Percentiles rank a stretch among this genome's conserved stretches.
Conservation (phyloP, 2,888 invertebrate species). For the Macaria liturata region DNA sequence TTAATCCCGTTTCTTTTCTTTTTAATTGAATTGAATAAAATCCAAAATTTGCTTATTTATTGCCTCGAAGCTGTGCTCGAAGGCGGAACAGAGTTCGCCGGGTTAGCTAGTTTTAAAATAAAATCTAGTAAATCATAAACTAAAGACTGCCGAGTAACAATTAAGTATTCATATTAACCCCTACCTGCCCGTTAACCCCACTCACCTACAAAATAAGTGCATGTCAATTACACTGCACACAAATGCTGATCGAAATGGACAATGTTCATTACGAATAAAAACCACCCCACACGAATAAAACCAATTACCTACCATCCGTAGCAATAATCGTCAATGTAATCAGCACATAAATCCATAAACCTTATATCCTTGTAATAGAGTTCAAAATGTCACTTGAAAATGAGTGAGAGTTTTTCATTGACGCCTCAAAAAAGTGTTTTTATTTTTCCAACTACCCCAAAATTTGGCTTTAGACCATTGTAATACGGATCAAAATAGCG, state of each 20-base stretch:
- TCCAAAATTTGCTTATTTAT: too few relatives aligned
- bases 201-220: slow-evolving; percentile 20
- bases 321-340: slow-evolving; percentile 3
- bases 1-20: too few relatives aligned
- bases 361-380: slow-evolving; percentile 6
- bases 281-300: slow-evolving; percentile 32
- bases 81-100: too few relatives aligned
- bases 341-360: not conserved
- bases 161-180: not conserved
- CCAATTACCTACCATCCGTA: slow-evolving; percentile 32
- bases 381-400: not conserved
- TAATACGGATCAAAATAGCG: slow-evolving; percentile 4
- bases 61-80: too few relatives aligned
- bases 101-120: too few relatives aligned
- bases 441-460: not conserved
- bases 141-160: too few relatives aligned
- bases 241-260: slow-evolving; percentile 20
- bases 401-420: slow-evolving; percentile 1
- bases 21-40: too few relatives aligned
- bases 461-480: too few relatives aligned
- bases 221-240: slow-evolving; percentile 21
- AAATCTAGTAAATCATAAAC: too few relatives aligned
- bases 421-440: not conserved
- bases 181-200: slow-evolving; percentile 13
- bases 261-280: slow-evolving; percentile 30